A percentile compares a stretch with the other conserved stretches of the same genome.
These are phyloP conservation scores for Atherinosoma microstoma DNA, from an alignment of 2,797 vertebrate species.

Conservation along the genomic window DNA sequence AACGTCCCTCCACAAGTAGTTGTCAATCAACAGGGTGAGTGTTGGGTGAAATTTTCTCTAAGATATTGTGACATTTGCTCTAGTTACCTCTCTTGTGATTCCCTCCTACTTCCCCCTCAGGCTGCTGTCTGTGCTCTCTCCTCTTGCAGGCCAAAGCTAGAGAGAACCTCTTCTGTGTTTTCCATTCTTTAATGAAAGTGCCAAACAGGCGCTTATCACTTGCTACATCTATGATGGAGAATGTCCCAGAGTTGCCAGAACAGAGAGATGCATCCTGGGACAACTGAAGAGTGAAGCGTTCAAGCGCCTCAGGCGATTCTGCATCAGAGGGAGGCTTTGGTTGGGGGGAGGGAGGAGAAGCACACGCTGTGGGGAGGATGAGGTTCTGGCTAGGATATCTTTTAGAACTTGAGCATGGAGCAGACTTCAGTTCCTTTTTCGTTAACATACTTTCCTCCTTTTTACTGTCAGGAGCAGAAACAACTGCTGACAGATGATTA, in stretches of 20 bases:
- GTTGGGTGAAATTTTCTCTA: background rate
- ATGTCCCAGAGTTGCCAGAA: conserved; percentile 82
- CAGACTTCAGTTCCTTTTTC: conserved; percentile 19
- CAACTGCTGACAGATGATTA: background rate
- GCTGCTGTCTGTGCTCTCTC: conserved; percentile 69
- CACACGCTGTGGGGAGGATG: background rate
- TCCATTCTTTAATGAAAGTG: conserved; percentile 93
- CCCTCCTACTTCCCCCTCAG: conserved; percentile 82
- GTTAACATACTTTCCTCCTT: conserved; percentile 10
- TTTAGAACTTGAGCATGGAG: conserved; percentile 10
- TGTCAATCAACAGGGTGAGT: background rate
- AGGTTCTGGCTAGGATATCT: background rate
- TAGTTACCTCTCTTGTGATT: conserved; percentile 88
- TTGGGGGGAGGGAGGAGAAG: conserved; percentile 11
- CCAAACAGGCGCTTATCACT: conserved; percentile 89
- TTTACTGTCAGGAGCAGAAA: background rate
- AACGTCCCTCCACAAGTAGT: background rate
- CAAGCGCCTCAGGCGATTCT: conserved; percentile 65
- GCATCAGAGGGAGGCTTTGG: conserved; percentile 31
- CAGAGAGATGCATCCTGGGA: conserved; percentile 83
- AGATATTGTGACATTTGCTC: background rate
- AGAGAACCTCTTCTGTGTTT: conserved; percentile 86
- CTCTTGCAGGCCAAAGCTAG: conserved; percentile 91
- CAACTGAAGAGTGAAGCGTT: conserved; percentile 84
- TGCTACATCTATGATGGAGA: conserved; percentile 94